Conservation (phyloP, 1,140 invertebrate species). For the Lucilia cuprina region DNA sequence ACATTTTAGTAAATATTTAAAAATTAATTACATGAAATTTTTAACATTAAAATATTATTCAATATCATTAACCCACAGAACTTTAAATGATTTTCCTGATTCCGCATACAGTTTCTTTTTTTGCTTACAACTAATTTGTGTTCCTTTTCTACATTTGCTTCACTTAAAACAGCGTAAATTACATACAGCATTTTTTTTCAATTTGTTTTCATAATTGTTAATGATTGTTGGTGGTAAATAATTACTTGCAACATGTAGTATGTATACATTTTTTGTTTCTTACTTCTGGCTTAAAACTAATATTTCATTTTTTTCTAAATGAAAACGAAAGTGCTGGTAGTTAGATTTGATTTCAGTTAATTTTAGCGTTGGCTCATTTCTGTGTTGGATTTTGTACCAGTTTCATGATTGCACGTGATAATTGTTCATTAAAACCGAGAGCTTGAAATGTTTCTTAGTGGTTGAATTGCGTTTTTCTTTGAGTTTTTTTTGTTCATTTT, state of each 20-base stretch:
- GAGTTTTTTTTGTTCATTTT: background rate
- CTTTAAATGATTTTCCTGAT: background rate
- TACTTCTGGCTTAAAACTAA: background rate
- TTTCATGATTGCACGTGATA: conserved; percentile 61
- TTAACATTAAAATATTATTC: too few relatives aligned
- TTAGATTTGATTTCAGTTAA: background rate
- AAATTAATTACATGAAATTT: too few relatives aligned
- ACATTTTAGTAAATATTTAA: too few relatives aligned
- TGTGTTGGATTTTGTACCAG: conserved; percentile 44
- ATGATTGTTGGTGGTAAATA: background rate
- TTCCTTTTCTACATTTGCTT: background rate
- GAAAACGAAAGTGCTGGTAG: conserved; percentile 37
- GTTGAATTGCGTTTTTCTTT: conserved; percentile 39
- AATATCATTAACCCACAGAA: background rate
- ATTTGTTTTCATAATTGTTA: conserved; percentile 9
- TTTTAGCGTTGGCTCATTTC: background rate
- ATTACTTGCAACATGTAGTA: background rate
- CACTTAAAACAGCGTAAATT: too few relatives aligned
- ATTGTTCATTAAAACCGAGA: conserved; percentile 44
- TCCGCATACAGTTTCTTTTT: background rate
- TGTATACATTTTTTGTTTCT: background rate
- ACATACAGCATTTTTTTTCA: background rate
- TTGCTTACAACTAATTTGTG: background rate
- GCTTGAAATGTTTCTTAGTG: conserved; percentile 41
- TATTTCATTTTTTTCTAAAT: conserved; percentile 28